Conservation (phyloP, 1,140 invertebrate species). For the Oryctes rhinoceros region DNA sequence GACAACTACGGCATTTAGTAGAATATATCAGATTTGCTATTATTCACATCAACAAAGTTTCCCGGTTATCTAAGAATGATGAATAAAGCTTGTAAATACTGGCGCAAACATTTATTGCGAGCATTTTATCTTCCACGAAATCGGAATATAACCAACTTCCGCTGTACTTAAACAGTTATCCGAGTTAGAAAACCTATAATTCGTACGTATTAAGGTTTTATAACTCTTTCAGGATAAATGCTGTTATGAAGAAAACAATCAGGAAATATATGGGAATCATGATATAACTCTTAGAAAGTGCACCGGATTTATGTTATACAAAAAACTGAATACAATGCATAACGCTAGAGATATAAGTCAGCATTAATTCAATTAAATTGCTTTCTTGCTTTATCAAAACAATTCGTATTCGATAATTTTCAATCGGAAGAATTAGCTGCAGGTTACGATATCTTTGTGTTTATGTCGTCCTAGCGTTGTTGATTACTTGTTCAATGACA, state of each 20-base stretch:
- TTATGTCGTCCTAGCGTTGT: no score
- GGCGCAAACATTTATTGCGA: no score
- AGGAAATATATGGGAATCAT: background rate
- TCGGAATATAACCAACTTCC: no score
- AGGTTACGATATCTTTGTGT: no score
- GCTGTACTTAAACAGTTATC: background rate
- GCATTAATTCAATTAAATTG: background rate
- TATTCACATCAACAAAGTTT: no score
- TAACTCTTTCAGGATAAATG: background rate
- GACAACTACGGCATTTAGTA: no score
- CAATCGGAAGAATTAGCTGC: no score
- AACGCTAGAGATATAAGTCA: background rate
- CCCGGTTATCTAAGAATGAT: no score
- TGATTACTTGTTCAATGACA: no score
- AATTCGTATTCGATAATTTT: background rate
- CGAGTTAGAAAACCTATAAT: background rate
- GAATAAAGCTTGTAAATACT: no score
- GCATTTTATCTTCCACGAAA: no score
- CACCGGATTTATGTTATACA: background rate
- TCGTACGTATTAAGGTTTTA: background rate
- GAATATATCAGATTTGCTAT: no score
- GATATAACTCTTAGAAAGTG: constrained; percentile 6
- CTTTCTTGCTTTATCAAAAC: background rate
- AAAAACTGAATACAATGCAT: background rate
- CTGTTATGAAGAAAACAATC: background rate